Conservation (phyloP, 2,888 invertebrate species). For the Calameuta filiformis region DNA sequence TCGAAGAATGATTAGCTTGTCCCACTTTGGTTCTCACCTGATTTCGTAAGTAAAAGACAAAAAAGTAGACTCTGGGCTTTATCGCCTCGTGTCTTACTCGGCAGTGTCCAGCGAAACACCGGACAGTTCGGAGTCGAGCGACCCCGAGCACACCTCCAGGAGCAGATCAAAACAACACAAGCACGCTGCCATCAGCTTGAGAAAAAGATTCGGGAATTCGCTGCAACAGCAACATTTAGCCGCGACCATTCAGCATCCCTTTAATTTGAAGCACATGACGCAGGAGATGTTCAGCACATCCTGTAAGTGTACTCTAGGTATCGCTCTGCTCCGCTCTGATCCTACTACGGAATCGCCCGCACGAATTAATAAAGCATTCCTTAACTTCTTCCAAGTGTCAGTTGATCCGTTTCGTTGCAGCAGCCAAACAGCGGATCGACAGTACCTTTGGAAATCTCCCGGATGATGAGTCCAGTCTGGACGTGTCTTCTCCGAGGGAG, state of each 20-base stretch:
- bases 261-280: conserved; percentile 60
- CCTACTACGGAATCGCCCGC: not conserved
- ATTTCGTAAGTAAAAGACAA: not conserved
- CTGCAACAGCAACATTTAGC: conserved; percentile 54
- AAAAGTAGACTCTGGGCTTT: not conserved
- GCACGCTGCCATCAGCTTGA: conserved; percentile 45
- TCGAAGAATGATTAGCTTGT: not conserved
- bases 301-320: conserved; percentile 54
- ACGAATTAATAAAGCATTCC: not conserved
- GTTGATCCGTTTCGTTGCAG: conserved; percentile 42
- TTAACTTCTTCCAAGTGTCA: not conserved
- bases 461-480: conserved; percentile 76
- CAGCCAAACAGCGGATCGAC: conserved; percentile 59
- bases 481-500: conserved; percentile 75
- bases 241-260: conserved; percentile 58
- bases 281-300: conserved; percentile 66
- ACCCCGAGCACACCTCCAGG: conserved; percentile 55
- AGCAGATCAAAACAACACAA: conserved; percentile 51
- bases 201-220: conserved; percentile 61
- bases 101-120: conserved; percentile 61
- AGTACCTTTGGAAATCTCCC: conserved; percentile 68
- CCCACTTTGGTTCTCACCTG: not conserved
- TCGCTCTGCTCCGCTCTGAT: not conserved
- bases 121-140: conserved; percentile 62
- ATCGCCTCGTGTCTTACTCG: not conserved